Evolutionary conservation across 2,113 vertebrate genomes (phyloP).

Genomic region (Anthoscopus minutus): DNA sequence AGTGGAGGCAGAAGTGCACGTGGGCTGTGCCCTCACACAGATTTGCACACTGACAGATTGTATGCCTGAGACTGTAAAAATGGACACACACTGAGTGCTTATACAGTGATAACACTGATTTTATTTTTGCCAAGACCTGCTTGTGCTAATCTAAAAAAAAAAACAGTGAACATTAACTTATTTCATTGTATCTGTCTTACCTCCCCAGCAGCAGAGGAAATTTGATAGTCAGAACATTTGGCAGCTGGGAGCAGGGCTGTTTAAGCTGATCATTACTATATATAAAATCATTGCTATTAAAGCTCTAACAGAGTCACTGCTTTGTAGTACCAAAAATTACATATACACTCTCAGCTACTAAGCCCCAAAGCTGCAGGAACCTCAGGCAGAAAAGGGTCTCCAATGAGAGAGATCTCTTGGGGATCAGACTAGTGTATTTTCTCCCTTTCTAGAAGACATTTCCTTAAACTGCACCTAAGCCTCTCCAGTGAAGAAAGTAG

Average conservation of each 20-base stretch:
- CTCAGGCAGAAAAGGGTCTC: neutral
- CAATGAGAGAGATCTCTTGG: neutral
- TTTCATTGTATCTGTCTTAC: neutral
- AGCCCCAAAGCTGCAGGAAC: neutral
- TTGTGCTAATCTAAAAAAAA: neutral
- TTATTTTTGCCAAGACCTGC: neutral
- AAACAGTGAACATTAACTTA: neutral
- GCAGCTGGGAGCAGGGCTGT: neutral
- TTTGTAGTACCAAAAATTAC: neutral
- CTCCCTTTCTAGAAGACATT: neutral
- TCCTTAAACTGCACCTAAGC: neutral
- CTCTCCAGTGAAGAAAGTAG: neutral
- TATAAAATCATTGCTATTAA: neutral
- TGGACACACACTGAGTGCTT: accelerated
- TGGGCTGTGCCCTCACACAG: neutral
- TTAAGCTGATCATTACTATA: neutral
- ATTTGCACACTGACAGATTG: neutral
- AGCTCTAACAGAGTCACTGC: neutral
- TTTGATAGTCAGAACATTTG: neutral
- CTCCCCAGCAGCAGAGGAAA: neutral
- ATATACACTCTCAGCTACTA: neutral
- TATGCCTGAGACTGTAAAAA: neutral
- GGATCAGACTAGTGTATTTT: neutral
- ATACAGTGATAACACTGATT: neutral
- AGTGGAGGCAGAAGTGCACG: neutral